These are phyloP conservation scores for Hyalella azteca DNA, from an alignment of 2,888 invertebrate genomes.

Conservation along the genomic window DNA sequence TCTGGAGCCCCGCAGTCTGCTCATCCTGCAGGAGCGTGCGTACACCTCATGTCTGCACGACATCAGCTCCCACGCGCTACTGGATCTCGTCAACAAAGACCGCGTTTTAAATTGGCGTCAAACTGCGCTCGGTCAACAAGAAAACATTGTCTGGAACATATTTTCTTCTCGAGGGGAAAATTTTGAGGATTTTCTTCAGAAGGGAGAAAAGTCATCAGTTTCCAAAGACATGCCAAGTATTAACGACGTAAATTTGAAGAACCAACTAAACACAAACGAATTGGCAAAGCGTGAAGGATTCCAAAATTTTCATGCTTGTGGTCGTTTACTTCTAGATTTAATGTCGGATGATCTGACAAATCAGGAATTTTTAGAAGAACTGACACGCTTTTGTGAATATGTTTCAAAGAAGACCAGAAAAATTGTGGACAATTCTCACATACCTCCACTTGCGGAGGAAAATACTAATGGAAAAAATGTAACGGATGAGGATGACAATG, in stretches of 20 bases:
- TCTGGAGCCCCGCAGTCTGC: conserved; percentile 84
- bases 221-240: neutral
- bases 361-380: neutral
- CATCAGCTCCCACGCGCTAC: conserved; percentile 73
- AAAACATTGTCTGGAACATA: neutral
- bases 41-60: conserved; percentile 86
- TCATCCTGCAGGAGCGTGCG: conserved; percentile 81
- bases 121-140: conserved; percentile 47
- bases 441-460: no score
- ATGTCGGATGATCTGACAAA: neutral
- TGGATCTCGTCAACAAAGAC: conserved; percentile 68
- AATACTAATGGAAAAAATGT: no score
- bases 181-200: neutral
- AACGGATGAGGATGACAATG: neutral
- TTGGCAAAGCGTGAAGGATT: neutral
- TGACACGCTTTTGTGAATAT: neutral
- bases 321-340: neutral
- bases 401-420: neutral
- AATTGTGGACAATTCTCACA: neutral
- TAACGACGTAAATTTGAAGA: neutral
- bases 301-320: neutral
- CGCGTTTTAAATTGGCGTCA: conserved; percentile 67
- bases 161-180: neutral
- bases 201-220: neutral
- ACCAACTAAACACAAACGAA: neutral